Conservation (phyloP, 2,113 vertebrate genomes). For the Neolamprologus sp. region DNA sequence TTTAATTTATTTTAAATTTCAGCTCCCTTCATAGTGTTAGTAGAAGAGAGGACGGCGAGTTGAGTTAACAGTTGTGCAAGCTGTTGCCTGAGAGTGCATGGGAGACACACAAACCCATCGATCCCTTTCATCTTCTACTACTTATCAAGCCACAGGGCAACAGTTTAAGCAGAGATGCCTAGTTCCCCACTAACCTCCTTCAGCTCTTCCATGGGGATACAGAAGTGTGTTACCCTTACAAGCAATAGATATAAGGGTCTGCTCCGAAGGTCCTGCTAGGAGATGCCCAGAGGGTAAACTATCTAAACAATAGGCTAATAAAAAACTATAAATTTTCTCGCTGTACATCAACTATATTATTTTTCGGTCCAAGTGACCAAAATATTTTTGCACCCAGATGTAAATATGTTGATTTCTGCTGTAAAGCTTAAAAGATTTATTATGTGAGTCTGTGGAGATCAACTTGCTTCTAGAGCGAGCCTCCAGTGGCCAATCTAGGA, state of each 20-base stretch:
- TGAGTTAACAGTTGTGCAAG: not conserved
- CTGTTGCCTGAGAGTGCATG: not conserved
- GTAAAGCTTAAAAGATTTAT: fast-evolving
- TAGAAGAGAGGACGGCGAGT: fast-evolving
- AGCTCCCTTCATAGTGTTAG: not conserved
- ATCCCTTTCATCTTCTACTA: not conserved
- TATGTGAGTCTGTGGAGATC: not conserved
- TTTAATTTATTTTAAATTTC: not conserved
- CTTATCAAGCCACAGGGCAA: not conserved
- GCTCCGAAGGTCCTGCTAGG: fast-evolving
- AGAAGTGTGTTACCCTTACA: not conserved
- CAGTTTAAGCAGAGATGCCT: not conserved
- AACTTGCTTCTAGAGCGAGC: not conserved
- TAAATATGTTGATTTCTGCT: not conserved
- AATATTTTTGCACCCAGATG: not conserved
- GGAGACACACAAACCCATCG: not conserved
- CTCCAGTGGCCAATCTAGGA: not conserved
- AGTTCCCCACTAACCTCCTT: fast-evolving
- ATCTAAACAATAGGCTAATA: not conserved
- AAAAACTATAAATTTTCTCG: not conserved
- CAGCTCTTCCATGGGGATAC: not conserved
- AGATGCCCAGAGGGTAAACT: not conserved
- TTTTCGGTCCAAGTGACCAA: not conserved
- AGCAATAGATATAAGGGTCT: not conserved
- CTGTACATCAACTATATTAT: not conserved